Evolutionary conservation across 1,140 invertebrate species (phyloP), one percentile per base, ranked within the genome.

Genomic region (Drosophila sulfurigaster): DNA sequence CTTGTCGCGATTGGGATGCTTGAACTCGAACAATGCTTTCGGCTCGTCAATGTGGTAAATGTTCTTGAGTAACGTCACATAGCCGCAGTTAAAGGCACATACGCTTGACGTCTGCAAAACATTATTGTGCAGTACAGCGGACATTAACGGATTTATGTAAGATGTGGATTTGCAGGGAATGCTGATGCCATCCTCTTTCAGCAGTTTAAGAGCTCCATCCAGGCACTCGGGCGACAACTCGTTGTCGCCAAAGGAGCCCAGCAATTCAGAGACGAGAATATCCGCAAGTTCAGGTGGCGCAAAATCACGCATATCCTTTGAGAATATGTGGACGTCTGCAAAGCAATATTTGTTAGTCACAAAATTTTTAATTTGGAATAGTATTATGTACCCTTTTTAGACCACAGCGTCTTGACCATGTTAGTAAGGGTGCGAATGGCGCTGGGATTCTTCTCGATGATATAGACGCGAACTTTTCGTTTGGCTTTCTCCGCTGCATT

Each of bases 191-290:
- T 96, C 96, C 49, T 96, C 95, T 94, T 97, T 98, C 0, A 99
- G 93, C 77, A 98, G 96, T 46, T 96, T 95, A 81, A 98, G 96
- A 10, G 98, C 98, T 5, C 98, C 98, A 94, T 99, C 98, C 10
- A 99, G 94, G 94, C 99, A 99, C 93, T 99, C 99, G 0, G 99
- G 99, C 1, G 98, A 99, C 1, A 99, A 94, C 94, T 99, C 99
- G 93, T 99, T 99, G 92, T 99, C 99, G 15, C 98, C 98, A 94
- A 99, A 99, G 7, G 99, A 99, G 4, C 99, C 96, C 6, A 99
- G 94, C 13, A 99, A 93, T 94, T 99, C 99, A 7, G 98, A 99
- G 1, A 99, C 96, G 32, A 99, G 93, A 73, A 99, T 98, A 93
- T 99, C 99, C 1, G 98, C 98, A 86, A 96, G 95, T 82, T 97